These are phyloP conservation scores for Metopia argyrocephala DNA, from an alignment of 2,888 invertebrate genomes.

Conservation along the genomic window DNA sequence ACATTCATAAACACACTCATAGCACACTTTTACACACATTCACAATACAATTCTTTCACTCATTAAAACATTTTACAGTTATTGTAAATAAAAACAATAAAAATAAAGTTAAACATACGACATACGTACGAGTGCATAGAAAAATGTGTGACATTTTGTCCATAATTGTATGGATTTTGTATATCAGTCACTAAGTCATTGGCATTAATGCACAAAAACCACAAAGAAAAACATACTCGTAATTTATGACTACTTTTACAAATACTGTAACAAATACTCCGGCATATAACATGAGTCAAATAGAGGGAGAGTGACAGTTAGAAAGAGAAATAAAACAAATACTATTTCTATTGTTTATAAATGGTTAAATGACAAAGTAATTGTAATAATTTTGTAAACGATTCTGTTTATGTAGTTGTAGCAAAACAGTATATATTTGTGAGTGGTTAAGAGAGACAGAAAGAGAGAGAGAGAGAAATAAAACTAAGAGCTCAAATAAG, in stretches of 20 bases:
- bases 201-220: slow-evolving; percentile 29
- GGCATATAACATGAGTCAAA: too few relatives aligned
- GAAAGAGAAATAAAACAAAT: too few relatives aligned
- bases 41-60: not conserved
- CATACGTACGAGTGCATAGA: not conserved
- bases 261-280: not conserved
- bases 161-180: too few relatives aligned
- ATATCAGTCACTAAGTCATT: slow-evolving; percentile 74
- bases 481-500: not conserved
- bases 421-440: not conserved
- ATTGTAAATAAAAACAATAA: slow-evolving; percentile 19
- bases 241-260: not conserved
- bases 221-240: not conserved
- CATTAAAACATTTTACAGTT: slow-evolving; percentile 24
- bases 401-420: too few relatives aligned
- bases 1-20: not conserved
- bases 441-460: not conserved
- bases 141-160: slow-evolving; percentile 68
- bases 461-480: not conserved
- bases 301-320: too few relatives aligned
- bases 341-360: too few relatives aligned
- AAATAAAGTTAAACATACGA: slow-evolving; percentile 9
- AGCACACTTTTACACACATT: not conserved
- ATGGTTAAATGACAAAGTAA: too few relatives aligned
- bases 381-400: too few relatives aligned